Evolutionary conservation across 1,140 invertebrate genomes (phyloP).

Genomic region (Drosophila mayri): DNA sequence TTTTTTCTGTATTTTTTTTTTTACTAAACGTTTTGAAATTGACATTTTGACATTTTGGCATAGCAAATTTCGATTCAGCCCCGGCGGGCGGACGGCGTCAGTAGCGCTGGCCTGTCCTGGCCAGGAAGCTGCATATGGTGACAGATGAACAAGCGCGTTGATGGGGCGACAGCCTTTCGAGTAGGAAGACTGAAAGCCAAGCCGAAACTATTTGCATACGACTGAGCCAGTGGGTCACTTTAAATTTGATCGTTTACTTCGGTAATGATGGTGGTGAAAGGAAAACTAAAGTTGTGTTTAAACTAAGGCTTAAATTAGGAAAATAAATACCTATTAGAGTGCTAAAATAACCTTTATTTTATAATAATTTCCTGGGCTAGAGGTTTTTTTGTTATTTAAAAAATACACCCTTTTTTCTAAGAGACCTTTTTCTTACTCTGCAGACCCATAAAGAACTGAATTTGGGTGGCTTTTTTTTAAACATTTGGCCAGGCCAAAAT

Average conservation of each 20-base stretch:
- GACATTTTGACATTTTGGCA: slow-evolving; percentile 80
- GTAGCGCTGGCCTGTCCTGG: slow-evolving; percentile 28
- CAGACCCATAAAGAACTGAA: not conserved
- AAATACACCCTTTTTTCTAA: not conserved
- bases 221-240: slow-evolving; percentile 21
- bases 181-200: slow-evolving; percentile 23
- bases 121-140: slow-evolving; percentile 66
- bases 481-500: slow-evolving; percentile 30
- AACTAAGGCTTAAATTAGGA: too few relatives aligned
- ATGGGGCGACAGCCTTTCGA: slow-evolving; percentile 35
- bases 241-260: slow-evolving; percentile 19
- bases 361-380: not conserved
- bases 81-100: slow-evolving; percentile 35
- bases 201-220: slow-evolving; percentile 44
- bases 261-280: slow-evolving; percentile 7
- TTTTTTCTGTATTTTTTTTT: slow-evolving; percentile 30
- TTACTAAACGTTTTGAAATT: slow-evolving; percentile 78
- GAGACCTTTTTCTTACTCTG: not conserved
- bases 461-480: not conserved
- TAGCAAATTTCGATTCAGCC: slow-evolving; percentile 41
- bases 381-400: not conserved
- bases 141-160: slow-evolving; percentile 70
- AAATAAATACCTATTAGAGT: not conserved
- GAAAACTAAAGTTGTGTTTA: not conserved
- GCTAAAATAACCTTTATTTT: not conserved